These are phyloP conservation scores for Drosophila saltans DNA, from an alignment of 1,140 invertebrate genomes.

Conservation along the genomic window DNA sequence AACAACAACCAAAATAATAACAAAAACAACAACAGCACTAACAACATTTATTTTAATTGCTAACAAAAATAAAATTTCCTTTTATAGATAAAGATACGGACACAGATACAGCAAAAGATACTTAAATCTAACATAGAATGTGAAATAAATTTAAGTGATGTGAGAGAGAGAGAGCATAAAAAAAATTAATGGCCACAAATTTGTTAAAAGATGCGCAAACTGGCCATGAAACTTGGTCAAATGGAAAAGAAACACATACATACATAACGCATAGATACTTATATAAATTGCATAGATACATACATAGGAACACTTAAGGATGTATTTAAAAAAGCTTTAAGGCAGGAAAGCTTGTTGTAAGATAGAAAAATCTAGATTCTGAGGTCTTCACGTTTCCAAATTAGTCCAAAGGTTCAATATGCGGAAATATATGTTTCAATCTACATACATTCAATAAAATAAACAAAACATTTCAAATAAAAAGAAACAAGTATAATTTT, in stretches of 20 bases:
- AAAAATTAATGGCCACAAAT: constrained; percentile 64
- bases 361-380: no score
- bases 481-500: no score
- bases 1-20: constrained; percentile 40
- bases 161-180: constrained; percentile 60
- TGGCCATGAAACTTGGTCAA: constrained; percentile 53
- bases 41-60: constrained; percentile 68
- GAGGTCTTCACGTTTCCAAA: no score
- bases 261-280: neutral
- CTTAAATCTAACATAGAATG: constrained; percentile 20
- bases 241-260: neutral
- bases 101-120: constrained; percentile 27
- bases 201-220: constrained; percentile 67
- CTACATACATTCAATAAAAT: no score
- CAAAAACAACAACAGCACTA: constrained; percentile 32
- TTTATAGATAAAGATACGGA: constrained; percentile 27
- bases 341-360: no score
- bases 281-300: no score
- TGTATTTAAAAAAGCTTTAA: no score
- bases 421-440: no score
- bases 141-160: constrained; percentile 52
- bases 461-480: no score
- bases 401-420: no score
- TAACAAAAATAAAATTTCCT: constrained; percentile 37
- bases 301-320: no score